Evolutionary conservation across 1,140 invertebrate genomes (phyloP), one percentile per base, ranked within the genome.

Genomic region (Diuraphis noxia): DNA sequence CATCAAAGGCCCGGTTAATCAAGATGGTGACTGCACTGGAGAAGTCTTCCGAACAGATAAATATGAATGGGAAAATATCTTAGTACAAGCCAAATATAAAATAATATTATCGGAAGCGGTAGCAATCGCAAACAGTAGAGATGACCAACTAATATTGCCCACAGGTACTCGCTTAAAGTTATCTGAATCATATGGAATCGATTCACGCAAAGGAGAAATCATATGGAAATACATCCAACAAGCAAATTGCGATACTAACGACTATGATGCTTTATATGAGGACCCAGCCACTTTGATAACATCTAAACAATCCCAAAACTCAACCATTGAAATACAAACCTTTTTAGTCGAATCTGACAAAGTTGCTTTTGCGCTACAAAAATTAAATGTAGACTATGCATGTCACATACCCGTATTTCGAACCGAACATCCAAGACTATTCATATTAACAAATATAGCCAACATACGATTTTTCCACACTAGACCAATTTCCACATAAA

Each of bases 41-140:
- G 21, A 41, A 30, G 9, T 7, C 8, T 84, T 25, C 25, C 25
- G 19, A 25, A 84, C 36, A 23, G 79, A 81, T 19, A 81, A 81
- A 84, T 40, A 41, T 25, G 25, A 84, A 40, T 84, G 40, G 21
- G 4, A 40, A 1, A 30, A 84, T 41, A 40, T 84, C 8, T 30
- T 84, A 10, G 81, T 41, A 84, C 38, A 84, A 84, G 81, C 40
- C 9, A 84, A 84, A 84, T 84, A 41, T 25, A 84, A 84, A 41
- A 84, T 84, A 40, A 0, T 40, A 23, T 38, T 84, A 10, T 84
- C 81, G 2, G 81, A 84, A 40, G 40, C 23, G 17, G 21, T 84
- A 9, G 81, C 81, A 25, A 41, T 41, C 5, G 81, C 81, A 10
- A 41, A 84, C 10, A 25, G 6, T 25, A 84, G 40, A 41, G 81